These are phyloP conservation scores for Uropsilus gracilis DNA, from an alignment of 2,113 vertebrate species.

Conservation along the genomic window DNA sequence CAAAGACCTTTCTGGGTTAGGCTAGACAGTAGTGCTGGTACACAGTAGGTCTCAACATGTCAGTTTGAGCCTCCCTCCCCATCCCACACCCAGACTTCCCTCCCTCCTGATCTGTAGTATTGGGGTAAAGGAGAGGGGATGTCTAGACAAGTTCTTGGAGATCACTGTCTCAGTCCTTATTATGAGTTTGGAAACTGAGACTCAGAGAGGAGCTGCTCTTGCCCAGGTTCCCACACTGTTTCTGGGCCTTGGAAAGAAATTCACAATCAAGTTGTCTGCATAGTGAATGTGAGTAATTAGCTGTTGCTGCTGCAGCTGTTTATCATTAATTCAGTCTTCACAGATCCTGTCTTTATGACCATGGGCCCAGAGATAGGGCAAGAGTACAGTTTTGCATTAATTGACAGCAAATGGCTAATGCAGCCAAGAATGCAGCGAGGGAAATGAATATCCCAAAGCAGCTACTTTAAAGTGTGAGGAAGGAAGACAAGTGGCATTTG, in stretches of 20 bases:
- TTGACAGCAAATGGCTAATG: not conserved
- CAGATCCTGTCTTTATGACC: not conserved
- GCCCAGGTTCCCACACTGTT: not conserved
- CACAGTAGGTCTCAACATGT: not conserved
- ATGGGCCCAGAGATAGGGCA: not conserved
- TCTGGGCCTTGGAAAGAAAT: not conserved
- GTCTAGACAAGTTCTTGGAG: not conserved
- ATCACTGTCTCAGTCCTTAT: not conserved
- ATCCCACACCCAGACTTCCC: not conserved
- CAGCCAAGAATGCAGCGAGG: not conserved
- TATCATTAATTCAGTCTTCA: not conserved
- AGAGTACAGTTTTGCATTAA: not conserved
- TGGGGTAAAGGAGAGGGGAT: not conserved
- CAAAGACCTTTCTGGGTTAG: not conserved
- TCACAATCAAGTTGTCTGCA: not conserved
- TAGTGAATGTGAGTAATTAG: not conserved
- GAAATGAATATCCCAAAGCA: not conserved
- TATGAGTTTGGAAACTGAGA: constrained; percentile 34
- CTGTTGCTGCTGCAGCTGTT: not conserved
- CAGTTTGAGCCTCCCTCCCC: not conserved
- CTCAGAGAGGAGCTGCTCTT: not conserved
- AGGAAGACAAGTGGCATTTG: not conserved
- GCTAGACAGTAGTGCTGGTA: too few species aligned
- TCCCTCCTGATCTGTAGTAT: not conserved
- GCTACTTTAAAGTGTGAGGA: not conserved